A percentile compares a stretch with the other conserved stretches of the same genome.
These are phyloP conservation scores for Rhingia campestris DNA, from an alignment of 2,888 invertebrate genomes.

Conservation along the genomic window DNA sequence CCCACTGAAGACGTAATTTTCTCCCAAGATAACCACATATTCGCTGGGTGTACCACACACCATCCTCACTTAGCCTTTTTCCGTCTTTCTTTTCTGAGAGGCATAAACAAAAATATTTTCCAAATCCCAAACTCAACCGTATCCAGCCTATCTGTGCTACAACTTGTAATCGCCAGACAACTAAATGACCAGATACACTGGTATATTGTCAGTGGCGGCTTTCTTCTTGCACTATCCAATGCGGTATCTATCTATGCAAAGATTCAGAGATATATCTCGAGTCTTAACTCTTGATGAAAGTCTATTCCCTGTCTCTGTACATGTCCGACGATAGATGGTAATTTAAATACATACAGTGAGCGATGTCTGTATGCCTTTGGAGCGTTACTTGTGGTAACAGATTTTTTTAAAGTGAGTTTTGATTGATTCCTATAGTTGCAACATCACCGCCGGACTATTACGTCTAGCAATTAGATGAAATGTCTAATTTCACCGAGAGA, in stretches of 20 bases:
- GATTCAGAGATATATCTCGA: neutral
- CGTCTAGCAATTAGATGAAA: conserved; percentile 13
- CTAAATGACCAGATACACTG: conserved; percentile 29
- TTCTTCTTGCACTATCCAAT: neutral
- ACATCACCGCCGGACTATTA: neutral
- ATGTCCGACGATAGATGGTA: conserved; percentile 29
- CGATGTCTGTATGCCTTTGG: neutral
- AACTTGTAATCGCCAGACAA: conserved; percentile 34
- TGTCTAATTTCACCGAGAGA: conserved; percentile 6
- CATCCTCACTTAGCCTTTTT: conserved; percentile 10
- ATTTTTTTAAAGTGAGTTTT: conserved; percentile 19
- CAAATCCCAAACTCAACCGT: neutral
- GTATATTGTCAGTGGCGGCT: conserved; percentile 26
- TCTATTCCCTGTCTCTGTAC: conserved; percentile 41
- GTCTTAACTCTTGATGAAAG: conserved; percentile 48
- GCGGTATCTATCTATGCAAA: conserved; percentile 19
- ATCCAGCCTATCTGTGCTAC: neutral
- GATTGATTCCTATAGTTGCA: conserved; percentile 29
- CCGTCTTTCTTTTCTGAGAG: neutral
- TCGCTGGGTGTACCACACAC: neutral
- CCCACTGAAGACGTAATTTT: conserved; percentile 23
- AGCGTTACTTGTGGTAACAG: neutral
- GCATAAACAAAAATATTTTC: neutral
- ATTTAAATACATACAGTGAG: conserved; percentile 43
- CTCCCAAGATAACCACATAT: neutral